Conservation (phyloP, 2,888 invertebrate species). For the Sphaerophoria taeniata region DNA sequence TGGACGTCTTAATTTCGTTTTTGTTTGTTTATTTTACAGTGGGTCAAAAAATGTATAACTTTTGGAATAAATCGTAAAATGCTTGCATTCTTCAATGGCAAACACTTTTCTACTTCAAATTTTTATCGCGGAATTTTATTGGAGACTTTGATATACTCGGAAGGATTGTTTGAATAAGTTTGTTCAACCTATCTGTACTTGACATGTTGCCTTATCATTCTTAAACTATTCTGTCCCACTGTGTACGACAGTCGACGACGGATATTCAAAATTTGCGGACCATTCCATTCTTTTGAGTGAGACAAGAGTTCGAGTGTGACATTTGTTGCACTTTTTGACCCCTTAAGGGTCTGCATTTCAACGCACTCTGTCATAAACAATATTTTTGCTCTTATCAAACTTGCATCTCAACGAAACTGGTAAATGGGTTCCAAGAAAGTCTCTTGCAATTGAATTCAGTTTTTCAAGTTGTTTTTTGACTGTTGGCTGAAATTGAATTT, state of each 20-base stretch:
- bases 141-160: not conserved
- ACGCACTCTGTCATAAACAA: slow-evolving; percentile 37
- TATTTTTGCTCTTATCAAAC: slow-evolving; percentile 16
- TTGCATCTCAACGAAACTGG: slow-evolving; percentile 8
- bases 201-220: too few relatives aligned
- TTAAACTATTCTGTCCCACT: not conserved
- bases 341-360: slow-evolving; percentile 3
- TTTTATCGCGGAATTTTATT: too few relatives aligned
- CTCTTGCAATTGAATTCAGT: slow-evolving; percentile 25
- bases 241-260: not conserved
- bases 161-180: too few relatives aligned
- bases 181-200: not conserved
- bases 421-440: slow-evolving; percentile 57
- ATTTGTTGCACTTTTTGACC: slow-evolving; percentile 65
- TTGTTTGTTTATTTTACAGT: slow-evolving; percentile 30
- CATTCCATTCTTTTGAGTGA: not conserved
- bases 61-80: too few relatives aligned
- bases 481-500: slow-evolving; percentile 43
- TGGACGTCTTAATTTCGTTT: not conserved
- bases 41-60: too few relatives aligned
- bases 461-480: slow-evolving; percentile 16
- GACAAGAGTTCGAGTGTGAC: slow-evolving; percentile 42
- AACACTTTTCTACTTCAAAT: too few relatives aligned
- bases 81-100: too few relatives aligned
- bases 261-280: slow-evolving; percentile 11